Evolutionary conservation across 2,888 invertebrate species (phyloP).

Genomic region (Idaea aversata): DNA sequence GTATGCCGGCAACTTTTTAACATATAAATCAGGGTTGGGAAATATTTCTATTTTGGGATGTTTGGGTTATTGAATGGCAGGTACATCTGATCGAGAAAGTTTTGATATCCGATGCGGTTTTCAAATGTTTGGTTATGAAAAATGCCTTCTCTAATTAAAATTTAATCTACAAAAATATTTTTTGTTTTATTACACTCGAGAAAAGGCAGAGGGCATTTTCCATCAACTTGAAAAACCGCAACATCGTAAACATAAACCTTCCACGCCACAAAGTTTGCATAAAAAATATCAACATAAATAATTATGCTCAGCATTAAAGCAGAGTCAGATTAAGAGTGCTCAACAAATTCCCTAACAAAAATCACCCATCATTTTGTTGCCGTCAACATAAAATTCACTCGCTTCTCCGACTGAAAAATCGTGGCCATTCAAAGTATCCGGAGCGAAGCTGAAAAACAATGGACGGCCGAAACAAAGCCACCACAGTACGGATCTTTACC

Average conservation of each 20-base stretch:
- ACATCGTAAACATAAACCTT: constrained; percentile 1
- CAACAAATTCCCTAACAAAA: constrained; percentile 18
- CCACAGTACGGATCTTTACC: constrained; percentile 51
- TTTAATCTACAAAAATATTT: neutral
- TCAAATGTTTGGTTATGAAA: too few species aligned
- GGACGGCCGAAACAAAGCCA: constrained; percentile 52
- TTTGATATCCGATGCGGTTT: too few species aligned
- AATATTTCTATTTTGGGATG: neutral
- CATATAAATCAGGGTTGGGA: constrained; percentile 11
- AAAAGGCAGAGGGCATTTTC: neutral
- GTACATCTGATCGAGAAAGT: neutral
- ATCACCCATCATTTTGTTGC: constrained; percentile 19
- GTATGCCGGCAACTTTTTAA: constrained; percentile 26
- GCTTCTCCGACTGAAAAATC: constrained; percentile 61
- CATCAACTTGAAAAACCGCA: constrained; percentile 4
- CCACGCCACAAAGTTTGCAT: neutral
- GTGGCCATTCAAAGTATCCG: constrained; percentile 53
- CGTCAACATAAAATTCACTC: constrained; percentile 44
- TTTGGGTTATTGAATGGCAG: neutral
- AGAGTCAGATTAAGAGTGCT: constrained; percentile 19
- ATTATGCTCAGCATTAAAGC: constrained; percentile 17
- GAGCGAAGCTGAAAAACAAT: constrained; percentile 51
- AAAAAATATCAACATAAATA: constrained; percentile 5
- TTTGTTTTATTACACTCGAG: neutral
- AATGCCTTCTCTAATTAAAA: neutral